Conservation (phyloP, 2,113 vertebrate species). For the Spermophilus dauricus region DNA sequence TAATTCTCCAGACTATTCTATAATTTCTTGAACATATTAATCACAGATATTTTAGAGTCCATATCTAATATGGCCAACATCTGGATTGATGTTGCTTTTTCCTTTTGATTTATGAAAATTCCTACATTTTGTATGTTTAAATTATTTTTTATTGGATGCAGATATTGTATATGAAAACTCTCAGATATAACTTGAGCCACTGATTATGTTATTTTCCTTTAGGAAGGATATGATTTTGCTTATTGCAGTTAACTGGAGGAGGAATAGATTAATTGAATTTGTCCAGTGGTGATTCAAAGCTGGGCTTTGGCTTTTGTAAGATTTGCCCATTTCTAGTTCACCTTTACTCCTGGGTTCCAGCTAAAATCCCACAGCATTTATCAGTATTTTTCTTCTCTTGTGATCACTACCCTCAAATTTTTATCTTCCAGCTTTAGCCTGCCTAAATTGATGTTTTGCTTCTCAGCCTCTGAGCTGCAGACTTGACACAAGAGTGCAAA, state of each 20-base stretch:
- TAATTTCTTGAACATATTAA: neutral
- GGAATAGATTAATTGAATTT: neutral
- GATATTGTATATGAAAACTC: neutral
- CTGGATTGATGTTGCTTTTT: neutral
- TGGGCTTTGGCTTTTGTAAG: neutral
- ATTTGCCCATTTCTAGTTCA: neutral
- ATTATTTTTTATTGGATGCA: neutral
- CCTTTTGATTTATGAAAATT: neutral
- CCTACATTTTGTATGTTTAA: neutral
- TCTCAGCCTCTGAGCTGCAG: neutral
- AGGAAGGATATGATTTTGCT: neutral
- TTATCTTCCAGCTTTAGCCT: neutral
- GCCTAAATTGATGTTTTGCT: neutral
- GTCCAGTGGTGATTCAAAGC: neutral
- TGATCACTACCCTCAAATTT: neutral
- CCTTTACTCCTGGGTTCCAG: neutral
- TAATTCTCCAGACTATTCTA: neutral
- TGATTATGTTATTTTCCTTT: neutral
- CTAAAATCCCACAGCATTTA: neutral
- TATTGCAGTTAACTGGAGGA: neutral
- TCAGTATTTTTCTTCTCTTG: neutral
- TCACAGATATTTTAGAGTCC: neutral
- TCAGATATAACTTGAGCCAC: neutral
- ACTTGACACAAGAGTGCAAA: neutral
- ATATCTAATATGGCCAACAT: neutral